phyloP scores from a whole-genome alignment of 2,888 invertebrate species.

The Pandemis corylana region DNA sequence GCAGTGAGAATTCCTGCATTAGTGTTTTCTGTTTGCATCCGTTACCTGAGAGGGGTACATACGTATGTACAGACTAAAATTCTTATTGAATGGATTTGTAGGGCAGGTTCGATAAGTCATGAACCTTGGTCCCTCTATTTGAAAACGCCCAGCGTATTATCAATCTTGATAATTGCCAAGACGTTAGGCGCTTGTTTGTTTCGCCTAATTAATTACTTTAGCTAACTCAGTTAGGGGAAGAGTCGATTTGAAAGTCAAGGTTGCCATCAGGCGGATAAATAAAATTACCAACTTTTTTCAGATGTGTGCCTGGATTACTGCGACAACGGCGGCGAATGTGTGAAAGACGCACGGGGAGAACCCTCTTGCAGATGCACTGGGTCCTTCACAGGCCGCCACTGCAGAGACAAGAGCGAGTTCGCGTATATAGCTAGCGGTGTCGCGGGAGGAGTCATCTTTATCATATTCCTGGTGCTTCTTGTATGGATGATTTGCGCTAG shows the following conservation, averaged over 20 bases:
- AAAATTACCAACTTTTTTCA: constrained; percentile 43
- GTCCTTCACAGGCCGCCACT: constrained; percentile 95
- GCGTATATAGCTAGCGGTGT: constrained; percentile 98
- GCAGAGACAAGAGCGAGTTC: constrained; percentile 96
- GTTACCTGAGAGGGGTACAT: neutral
- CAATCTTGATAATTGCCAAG: constrained; percentile 7
- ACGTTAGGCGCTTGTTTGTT: constrained; percentile 2
- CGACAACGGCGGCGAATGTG: constrained; percentile 95
- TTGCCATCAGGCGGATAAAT: neutral
- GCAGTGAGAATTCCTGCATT: neutral
- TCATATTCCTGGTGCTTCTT: constrained; percentile 95
- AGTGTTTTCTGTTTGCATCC: too few relatives aligned
- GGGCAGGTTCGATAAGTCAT: neutral
- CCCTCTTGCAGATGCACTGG: constrained; percentile 96
- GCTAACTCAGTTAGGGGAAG: constrained; percentile 2
- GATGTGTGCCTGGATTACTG: constrained; percentile 95
- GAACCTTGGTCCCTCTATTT: too few relatives aligned
- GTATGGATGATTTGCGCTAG: constrained; percentile 99
- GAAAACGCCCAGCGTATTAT: neutral
- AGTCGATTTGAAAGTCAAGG: neutral
- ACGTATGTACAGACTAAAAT: neutral
- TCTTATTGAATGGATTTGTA: neutral
- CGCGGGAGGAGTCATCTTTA: constrained; percentile 96
- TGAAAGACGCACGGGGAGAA: constrained; percentile 92
- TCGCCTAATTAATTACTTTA: constrained; percentile 2